These are phyloP conservation scores for Styela clava DNA, from an alignment of 23 tunicate genomes.

Conservation along the genomic window DNA sequence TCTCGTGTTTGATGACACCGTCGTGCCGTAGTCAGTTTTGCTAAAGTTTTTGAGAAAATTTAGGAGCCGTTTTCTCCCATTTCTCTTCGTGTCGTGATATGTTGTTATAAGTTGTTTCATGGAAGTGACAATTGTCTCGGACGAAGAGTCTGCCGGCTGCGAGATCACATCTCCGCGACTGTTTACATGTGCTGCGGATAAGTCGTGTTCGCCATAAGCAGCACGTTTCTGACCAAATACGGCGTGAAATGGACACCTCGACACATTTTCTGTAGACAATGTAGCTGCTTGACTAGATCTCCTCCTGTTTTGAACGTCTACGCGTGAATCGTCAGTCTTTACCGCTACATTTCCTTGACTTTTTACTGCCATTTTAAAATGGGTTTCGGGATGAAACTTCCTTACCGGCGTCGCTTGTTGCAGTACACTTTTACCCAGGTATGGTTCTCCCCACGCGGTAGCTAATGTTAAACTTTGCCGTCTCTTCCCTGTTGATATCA, in stretches of 20 bases:
- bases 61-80: background rate
- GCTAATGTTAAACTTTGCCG: conserved; percentile 13
- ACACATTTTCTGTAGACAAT: background rate
- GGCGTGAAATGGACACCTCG: background rate
- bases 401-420: background rate
- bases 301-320: background rate
- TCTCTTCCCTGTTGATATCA: background rate
- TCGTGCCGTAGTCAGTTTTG: background rate
- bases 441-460: conserved; percentile 9
- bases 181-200: background rate
- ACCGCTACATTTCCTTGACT: background rate
- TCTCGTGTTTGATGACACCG: conserved; percentile 3
- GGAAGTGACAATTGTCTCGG: background rate
- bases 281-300: background rate
- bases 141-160: background rate
- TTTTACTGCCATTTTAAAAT: background rate
- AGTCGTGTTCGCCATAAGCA: background rate
- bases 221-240: background rate
- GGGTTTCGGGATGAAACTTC: background rate
- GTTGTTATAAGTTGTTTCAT: background rate
- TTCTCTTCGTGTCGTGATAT: background rate
- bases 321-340: background rate
- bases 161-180: background rate
- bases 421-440: background rate
- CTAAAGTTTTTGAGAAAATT: background rate